Evolutionary conservation across 2,113 vertebrate genomes (phyloP).

Genomic region (Pyrgilauda ruficollis): DNA sequence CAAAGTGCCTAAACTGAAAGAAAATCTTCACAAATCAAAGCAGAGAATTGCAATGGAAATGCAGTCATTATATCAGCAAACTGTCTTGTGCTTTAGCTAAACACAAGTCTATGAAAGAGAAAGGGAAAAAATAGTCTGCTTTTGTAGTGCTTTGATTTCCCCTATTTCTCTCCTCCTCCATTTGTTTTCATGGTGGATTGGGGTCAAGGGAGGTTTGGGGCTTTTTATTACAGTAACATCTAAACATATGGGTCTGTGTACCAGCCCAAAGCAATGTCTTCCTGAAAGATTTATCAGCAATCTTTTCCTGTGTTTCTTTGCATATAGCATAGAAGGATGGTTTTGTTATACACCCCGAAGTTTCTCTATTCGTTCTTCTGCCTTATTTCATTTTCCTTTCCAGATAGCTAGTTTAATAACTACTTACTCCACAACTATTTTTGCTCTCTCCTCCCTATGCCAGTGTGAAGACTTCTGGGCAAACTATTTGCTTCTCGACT

Average conservation of each 20-base stretch:
- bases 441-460: background rate
- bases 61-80: background rate
- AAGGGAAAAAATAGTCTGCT: background rate
- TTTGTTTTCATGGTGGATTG: background rate
- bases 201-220: background rate
- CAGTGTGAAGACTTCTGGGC: background rate
- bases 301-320: background rate
- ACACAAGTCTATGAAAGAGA: background rate
- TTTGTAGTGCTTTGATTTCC: background rate
- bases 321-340: background rate
- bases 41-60: background rate
- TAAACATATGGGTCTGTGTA: accelerated
- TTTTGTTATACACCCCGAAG: background rate
- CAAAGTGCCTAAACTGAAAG: background rate
- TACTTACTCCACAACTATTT: background rate
- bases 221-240: background rate
- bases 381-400: background rate
- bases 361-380: background rate
- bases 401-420: background rate
- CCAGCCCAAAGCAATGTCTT: background rate
- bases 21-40: background rate
- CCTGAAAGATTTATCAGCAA: background rate
- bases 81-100: background rate
- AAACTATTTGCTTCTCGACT: background rate
- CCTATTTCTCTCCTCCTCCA: background rate